phyloP scores from a whole-genome alignment of 2,888 invertebrate species.

The Portevinia maculata region DNA sequence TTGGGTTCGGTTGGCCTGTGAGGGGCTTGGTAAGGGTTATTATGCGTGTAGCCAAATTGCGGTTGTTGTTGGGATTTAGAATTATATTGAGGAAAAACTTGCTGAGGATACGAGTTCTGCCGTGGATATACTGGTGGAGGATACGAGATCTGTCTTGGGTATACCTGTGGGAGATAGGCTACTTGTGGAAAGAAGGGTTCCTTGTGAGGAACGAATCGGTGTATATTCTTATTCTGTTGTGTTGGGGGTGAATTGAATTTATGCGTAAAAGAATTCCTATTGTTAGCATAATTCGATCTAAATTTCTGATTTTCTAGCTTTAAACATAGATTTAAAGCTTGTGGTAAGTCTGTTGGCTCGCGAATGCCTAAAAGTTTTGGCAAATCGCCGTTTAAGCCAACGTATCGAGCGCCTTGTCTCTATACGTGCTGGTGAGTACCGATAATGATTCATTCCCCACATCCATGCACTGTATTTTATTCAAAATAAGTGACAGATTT shows the following conservation, averaged over 20 bases:
- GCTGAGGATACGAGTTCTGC: neutral
- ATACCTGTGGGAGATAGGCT: conserved; percentile 10
- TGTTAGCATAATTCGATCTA: conserved; percentile 11
- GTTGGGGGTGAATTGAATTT: neutral
- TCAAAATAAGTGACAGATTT: too few relatives aligned
- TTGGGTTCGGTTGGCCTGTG: conserved; percentile 20
- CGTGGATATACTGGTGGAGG: neutral
- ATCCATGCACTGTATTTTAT: too few relatives aligned
- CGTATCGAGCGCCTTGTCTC: conserved; percentile 9
- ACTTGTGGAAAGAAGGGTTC: conserved; percentile 23
- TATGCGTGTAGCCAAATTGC: neutral
- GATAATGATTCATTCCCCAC: too few relatives aligned
- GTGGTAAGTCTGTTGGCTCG: conserved; percentile 30
- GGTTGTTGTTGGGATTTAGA: conserved; percentile 4
- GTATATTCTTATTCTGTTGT: neutral
- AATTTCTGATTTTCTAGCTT: conserved; percentile 36
- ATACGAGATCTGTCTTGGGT: neutral
- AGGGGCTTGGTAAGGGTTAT: conserved; percentile 10
- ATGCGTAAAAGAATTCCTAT: neutral
- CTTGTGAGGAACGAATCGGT: neutral
- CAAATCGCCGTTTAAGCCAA: conserved; percentile 30
- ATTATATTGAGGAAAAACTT: neutral
- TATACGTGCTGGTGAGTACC: neutral
- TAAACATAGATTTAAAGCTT: conserved; percentile 25
- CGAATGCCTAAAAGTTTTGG: conserved; percentile 11